These are phyloP conservation scores for Mormyrops boulengeri DNA, from an alignment of 2,797 vertebrate genomes.

Conservation along the genomic window DNA sequence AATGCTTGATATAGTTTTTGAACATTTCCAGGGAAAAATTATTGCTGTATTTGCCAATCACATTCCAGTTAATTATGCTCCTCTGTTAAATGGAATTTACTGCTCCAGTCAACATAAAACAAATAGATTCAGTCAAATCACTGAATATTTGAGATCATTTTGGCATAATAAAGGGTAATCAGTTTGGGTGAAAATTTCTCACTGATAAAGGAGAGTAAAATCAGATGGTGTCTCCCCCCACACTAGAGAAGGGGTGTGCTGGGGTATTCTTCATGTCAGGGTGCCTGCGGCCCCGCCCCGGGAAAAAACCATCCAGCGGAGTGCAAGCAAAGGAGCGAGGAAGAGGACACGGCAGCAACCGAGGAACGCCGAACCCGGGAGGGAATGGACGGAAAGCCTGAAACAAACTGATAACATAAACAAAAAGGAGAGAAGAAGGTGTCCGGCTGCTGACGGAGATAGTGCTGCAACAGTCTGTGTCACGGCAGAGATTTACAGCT, in stretches of 20 bases:
- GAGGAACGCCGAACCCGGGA: slow-evolving; percentile 28
- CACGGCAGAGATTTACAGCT: slow-evolving; percentile 58
- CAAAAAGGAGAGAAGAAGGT: slow-evolving; percentile 29
- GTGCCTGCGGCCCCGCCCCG: neutral
- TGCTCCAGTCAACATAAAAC: neutral
- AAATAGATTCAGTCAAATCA: neutral
- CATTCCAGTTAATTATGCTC: neutral
- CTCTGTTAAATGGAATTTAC: neutral
- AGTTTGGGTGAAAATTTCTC: neutral
- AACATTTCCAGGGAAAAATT: neutral
- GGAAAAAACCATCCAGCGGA: neutral
- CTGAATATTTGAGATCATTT: neutral
- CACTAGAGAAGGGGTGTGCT: neutral
- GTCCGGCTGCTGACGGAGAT: slow-evolving; percentile 62
- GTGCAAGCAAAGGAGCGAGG: slow-evolving; percentile 10
- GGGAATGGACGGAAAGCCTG: slow-evolving; percentile 43
- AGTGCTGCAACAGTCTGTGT: slow-evolving; percentile 40
- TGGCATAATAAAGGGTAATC: neutral
- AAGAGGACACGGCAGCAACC: neutral
- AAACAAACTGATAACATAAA: slow-evolving; percentile 48
- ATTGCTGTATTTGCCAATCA: neutral
- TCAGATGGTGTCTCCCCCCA: neutral
- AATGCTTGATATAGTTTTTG: neutral
- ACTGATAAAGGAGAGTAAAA: neutral
- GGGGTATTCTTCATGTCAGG: slow-evolving; percentile 7